Base-by-base conservation (phyloP, 2,888 invertebrate species). In the Phortica magna region DNA sequence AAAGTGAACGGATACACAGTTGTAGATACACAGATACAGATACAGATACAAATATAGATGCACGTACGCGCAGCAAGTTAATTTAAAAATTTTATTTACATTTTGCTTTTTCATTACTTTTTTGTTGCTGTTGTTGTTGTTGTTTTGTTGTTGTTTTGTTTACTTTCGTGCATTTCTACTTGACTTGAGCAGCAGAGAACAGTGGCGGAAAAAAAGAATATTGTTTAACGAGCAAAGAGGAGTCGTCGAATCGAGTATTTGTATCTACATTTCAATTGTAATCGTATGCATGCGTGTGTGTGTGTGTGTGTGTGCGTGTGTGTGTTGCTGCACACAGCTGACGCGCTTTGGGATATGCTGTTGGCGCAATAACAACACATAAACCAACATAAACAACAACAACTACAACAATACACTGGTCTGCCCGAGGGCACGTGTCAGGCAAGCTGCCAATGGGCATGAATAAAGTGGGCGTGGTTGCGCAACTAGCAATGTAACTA, bases 51-150 rank as follows among this genome's bases (percentile, higher is more conserved):
- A 17, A 67, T 67, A n/a, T 42, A 42, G 10, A 81, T 14, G 78
- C 75, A 79, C 82, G 79, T 85, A 87, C 85, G 84, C 87, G 41
- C 83, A 79, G 87, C 74, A 78, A 85, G 87, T 87, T 87, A 83
- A 87, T 85, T 85, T 84, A 80, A 82, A 87, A 86, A 82, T 80
- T 82, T 41, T 85, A 87, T 83, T 85, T 84, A 83, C 87, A 88
- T 83, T 84, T 88, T 76, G 83, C 43, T 41, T 68, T 53, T 53
- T 39, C 31, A 39, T 68, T 68, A 6, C n/a, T 42, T 19, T 68
- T 59, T 59, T 59, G 59, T 59, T 59, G 59, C n/a, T 59, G 68
- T 19, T 65, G n/a, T 42, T 68, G 42, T 17, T 39, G 48, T 48
- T 48, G 48, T 48, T 43, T 43, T 48, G 48, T 4, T 31, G 31